Base-by-base conservation (phyloP, 2,797 vertebrate genomes). In the Scolopax bukidnonensis region DNA sequence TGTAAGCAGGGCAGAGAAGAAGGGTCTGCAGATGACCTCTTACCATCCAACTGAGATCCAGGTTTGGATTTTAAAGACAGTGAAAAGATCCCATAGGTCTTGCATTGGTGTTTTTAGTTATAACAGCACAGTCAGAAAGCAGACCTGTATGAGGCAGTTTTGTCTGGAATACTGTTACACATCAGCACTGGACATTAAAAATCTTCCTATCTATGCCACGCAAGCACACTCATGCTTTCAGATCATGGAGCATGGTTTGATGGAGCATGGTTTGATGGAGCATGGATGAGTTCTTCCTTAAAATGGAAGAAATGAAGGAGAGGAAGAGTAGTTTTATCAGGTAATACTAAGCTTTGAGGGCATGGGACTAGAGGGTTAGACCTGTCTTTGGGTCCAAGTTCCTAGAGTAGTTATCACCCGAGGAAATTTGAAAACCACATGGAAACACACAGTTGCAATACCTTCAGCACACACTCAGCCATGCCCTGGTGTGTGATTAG, bases 401-500 rank as follows among this genome's bases (percentile, higher is more conserved):
- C 12, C 30, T 67, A 10, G 40, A 64, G 20, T n/a, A 40, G 51
- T 30, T 45, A n/a, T 50, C 27, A 33, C 4, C 24, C 3, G 6
- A 19, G 6, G 6, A 67, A 40, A 32, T 4, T 15, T 63, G 56
- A 74, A 14, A 27, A 50, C 23, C n/a, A 3, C 10, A 2, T 15
- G 30, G 27, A 81, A 82, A 32, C 4, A 30, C 4, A 20, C 4
- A 4, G 9, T 2, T 68, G 17, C 16, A 74, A 45, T 28, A 15
- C 6, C 71, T 50, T 59, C 56, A 59, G 8, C 25, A 40, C 2
- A 3, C 24, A 32, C 32, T 79, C 45, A 60, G 16, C 54, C 3
- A 4, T 60, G 50, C 6, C 17, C 40, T 53, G 27, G 12, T 2
- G 0, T 13, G 10, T 53, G 25, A 9, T 10, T 36, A 41, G 30